Base-by-base conservation (phyloP, 2,797 vertebrate genomes). In the Choloepus didactylus region DNA sequence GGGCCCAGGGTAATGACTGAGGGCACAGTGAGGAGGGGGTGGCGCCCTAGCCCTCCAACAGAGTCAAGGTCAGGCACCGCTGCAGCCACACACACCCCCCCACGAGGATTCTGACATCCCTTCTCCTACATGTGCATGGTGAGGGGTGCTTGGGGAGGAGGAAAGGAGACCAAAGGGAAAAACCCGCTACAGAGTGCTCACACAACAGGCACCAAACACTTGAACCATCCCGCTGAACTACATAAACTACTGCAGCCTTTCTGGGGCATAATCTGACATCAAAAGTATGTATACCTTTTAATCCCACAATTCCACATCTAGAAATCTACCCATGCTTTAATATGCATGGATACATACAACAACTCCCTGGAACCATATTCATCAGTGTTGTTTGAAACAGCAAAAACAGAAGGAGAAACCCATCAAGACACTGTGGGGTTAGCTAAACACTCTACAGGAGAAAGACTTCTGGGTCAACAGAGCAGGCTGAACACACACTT, bases 231-330 rank as follows among this genome's bases (percentile, higher is more conserved):
- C 5, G 21, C 4, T 70, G 4, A 31, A 75, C 41, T 51, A 54
- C 46, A 69, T 16, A 73, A 64, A 82, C 2, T 44, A 31, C 46
- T 18, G 67, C 0, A 5, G 46, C 44, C n/a, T 93, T 85, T 25
- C 54, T 67, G 14, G n/a, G 19, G 29, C 49, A 92, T 31, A 44
- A 66, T 44, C 15, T 64, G 64, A 54, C 59, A 93, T 46, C 85
- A 67, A 80, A 66, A 81, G 35, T 76, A 82, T 15, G 6, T 38
- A 41, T 18, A 29, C 72, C 73, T 88, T 85, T 87, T 51, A 87
- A 79, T 18, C 16, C 38, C 46, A 11, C 7, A 79, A 70, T 38
- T 64, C 60, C 67, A 31, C 16, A 49, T 76, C 46, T 27, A 79
- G 10, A 91, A 93, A 49, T 59, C 46, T 82, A 14, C 27, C 49